phyloP scores from a whole-genome alignment of 2,888 invertebrate genomes.

The Carterocephalus palaemon region DNA sequence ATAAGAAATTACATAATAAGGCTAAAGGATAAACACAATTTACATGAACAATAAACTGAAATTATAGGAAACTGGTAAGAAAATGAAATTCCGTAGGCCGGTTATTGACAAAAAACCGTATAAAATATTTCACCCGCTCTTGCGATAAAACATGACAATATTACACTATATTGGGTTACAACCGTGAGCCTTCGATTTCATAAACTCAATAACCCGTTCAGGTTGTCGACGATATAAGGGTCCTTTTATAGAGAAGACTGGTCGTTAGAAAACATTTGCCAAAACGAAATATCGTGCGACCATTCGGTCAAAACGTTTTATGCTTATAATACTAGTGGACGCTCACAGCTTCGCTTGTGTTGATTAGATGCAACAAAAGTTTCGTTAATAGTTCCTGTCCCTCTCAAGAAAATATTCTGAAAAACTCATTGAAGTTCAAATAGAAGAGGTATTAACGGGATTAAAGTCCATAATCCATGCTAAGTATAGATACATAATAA shows the following conservation, averaged over 20 bases:
- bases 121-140: slow-evolving; percentile 9
- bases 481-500: too few species aligned
- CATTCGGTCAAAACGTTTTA: too few species aligned
- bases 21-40: neutral
- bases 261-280: neutral
- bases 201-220: slow-evolving; percentile 39
- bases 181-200: slow-evolving; percentile 31
- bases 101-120: slow-evolving; percentile 9
- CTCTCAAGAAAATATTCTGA: too few species aligned
- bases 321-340: too few species aligned
- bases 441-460: too few species aligned
- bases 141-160: slow-evolving; percentile 22
- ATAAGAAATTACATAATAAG: too few species aligned
- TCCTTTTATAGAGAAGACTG: neutral
- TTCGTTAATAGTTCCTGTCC: too few species aligned
- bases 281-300: too few species aligned
- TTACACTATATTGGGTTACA: slow-evolving; percentile 20
- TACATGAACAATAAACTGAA: neutral
- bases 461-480: too few species aligned
- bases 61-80: neutral
- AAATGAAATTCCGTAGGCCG: neutral
- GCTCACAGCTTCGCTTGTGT: too few species aligned
- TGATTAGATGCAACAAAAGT: too few species aligned
- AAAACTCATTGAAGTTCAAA: too few species aligned
- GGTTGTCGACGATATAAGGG: slow-evolving; percentile 31